These are phyloP conservation scores for Pristionchus exspectatus DNA, from an alignment of 2,888 invertebrate species.

Conservation along the genomic window DNA sequence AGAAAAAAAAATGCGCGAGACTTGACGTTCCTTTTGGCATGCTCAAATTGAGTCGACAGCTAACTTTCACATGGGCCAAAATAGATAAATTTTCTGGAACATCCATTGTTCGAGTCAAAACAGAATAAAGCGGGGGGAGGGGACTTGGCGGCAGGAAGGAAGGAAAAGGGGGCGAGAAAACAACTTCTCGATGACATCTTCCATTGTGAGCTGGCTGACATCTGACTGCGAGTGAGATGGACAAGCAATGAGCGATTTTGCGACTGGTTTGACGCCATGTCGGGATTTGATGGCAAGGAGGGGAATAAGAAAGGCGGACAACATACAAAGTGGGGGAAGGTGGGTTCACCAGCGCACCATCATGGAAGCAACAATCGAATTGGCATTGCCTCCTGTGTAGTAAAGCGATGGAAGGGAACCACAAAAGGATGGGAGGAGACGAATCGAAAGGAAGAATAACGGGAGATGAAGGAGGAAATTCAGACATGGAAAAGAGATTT, in stretches of 20 bases:
- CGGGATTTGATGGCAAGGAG: not conserved
- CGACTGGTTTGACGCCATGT: not conserved
- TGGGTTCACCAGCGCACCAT: not conserved
- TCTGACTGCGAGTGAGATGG: not conserved
- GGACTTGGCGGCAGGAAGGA: not conserved
- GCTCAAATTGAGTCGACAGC: not conserved
- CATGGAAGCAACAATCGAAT: conserved; percentile 22
- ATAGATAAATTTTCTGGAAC: conserved; percentile 24
- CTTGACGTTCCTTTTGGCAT: not conserved
- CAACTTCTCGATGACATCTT: not conserved
- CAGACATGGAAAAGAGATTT: conserved; percentile 30
- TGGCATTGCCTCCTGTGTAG: not conserved
- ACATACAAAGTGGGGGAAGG: not conserved
- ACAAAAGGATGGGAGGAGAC: not conserved
- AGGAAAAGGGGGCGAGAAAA: not conserved
- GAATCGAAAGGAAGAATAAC: not conserved
- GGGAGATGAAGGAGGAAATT: not conserved
- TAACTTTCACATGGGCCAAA: not conserved
- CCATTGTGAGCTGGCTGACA: conserved; percentile 13
- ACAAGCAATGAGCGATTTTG: not conserved
- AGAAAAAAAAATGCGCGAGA: not conserved
- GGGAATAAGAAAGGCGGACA: not conserved
- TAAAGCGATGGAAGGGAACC: not conserved
- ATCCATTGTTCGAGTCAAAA: conserved; percentile 2
- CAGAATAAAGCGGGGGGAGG: not conserved